Conservation (phyloP, 2,797 vertebrate species). For the Phrynocephalus forsythii region DNA sequence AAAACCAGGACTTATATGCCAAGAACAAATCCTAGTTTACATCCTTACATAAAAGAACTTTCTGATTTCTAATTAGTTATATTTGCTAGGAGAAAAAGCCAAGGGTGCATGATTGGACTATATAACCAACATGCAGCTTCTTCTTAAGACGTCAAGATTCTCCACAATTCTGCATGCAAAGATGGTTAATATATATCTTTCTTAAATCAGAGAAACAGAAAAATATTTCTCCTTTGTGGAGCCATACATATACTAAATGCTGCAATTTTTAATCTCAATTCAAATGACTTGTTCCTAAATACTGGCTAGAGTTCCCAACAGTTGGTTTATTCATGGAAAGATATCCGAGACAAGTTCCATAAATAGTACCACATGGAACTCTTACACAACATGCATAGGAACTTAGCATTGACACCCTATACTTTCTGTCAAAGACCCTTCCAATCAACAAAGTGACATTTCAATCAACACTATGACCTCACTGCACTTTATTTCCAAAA, state of each 20-base stretch:
- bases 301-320: constrained; percentile 69
- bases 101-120: not conserved
- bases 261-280: not conserved
- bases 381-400: constrained; percentile 65
- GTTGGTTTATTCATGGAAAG: constrained; percentile 71
- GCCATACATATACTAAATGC: not conserved
- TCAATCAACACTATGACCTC: constrained; percentile 44
- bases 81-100: not conserved
- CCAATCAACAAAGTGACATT: constrained; percentile 63
- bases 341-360: constrained; percentile 73
- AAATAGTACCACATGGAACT: constrained; percentile 75
- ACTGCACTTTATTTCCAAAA: constrained; percentile 16
- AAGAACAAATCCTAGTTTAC: not conserved
- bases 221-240: not conserved
- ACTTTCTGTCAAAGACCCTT: constrained; percentile 56
- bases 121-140: not conserved
- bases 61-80: not conserved
- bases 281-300: constrained; percentile 22
- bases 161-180: not conserved
- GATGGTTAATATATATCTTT: not conserved
- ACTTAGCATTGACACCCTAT: constrained; percentile 63
- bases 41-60: not conserved
- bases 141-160: not conserved
- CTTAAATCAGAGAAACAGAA: not conserved
- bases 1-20: too few species aligned